Conservation (phyloP, 2,888 invertebrate species). For the Eulithis testata region DNA sequence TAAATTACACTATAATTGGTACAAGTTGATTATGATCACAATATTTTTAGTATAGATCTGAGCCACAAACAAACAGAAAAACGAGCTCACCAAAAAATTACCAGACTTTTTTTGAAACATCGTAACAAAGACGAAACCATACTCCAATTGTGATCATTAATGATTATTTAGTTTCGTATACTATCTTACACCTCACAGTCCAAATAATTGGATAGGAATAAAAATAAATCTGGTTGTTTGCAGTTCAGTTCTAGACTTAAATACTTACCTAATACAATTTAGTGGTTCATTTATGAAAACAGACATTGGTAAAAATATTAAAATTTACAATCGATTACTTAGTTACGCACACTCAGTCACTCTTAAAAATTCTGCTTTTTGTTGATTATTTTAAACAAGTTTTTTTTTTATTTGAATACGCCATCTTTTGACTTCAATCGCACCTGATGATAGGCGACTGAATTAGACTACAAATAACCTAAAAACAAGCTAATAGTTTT, state of each 20-base stretch:
- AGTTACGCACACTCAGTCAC: slow-evolving; percentile 59
- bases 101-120: background rate
- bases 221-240: background rate
- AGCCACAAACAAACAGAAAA: slow-evolving; percentile 7
- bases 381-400: slow-evolving; percentile 46
- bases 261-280: slow-evolving; percentile 6
- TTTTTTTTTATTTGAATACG: no score
- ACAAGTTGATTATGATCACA: slow-evolving; percentile 52
- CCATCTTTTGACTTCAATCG: no score
- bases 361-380: slow-evolving; percentile 48
- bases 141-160: no score
- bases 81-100: background rate
- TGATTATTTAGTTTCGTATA: no score
- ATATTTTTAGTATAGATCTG: slow-evolving; percentile 13
- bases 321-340: slow-evolving; percentile 56
- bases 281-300: slow-evolving; percentile 17
- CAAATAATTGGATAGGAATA: background rate
- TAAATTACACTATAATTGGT: slow-evolving; percentile 57
- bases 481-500: background rate
- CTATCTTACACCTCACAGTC: background rate
- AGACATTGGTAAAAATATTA: slow-evolving; percentile 24
- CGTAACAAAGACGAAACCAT: no score
- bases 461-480: no score
- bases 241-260: slow-evolving; percentile 1
- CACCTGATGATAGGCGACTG: no score